A percentile compares a stretch with the other conserved stretches of the same genome.
Conservation (phyloP, 2,888 invertebrate species). For the Helicoverpa assulta region DNA sequence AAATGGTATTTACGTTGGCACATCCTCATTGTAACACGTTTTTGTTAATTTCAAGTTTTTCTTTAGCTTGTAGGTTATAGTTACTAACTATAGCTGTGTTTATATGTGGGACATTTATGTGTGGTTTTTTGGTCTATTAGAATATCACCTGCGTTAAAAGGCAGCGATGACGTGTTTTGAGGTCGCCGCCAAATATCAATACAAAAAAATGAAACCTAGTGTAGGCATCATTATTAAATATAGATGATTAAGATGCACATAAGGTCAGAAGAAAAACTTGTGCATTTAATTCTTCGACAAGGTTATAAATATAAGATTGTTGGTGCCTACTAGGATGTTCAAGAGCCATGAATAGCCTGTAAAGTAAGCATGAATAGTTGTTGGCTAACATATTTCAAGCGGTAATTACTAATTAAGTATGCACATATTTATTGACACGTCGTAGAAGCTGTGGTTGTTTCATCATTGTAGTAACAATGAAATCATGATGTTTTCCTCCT, state of each 20-base stretch:
- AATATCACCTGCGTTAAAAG: constrained; percentile 16
- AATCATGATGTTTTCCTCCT: constrained; percentile 49
- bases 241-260: constrained; percentile 16
- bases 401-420: constrained; percentile 23
- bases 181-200: constrained; percentile 32
- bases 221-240: neutral
- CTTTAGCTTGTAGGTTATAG: constrained; percentile 29
- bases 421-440: constrained; percentile 36
- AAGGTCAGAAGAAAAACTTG: constrained; percentile 34
- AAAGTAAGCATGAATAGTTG: constrained; percentile 19
- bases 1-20: constrained; percentile 47
- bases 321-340: constrained; percentile 22
- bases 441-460: constrained; percentile 19
- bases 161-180: constrained; percentile 30
- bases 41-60: constrained; percentile 32
- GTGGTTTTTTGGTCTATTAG: constrained; percentile 3
- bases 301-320: constrained; percentile 20
- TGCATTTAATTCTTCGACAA: constrained; percentile 20
- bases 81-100: neutral
- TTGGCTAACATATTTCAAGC: constrained; percentile 5
- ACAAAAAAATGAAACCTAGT: constrained; percentile 15
- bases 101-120: neutral
- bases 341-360: constrained; percentile 30
- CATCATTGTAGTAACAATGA: constrained; percentile 38
- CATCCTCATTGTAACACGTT: constrained; percentile 36